phyloP scores from a whole-genome alignment of 2,113 vertebrate genomes.

The Halcyon malimbica region DNA sequence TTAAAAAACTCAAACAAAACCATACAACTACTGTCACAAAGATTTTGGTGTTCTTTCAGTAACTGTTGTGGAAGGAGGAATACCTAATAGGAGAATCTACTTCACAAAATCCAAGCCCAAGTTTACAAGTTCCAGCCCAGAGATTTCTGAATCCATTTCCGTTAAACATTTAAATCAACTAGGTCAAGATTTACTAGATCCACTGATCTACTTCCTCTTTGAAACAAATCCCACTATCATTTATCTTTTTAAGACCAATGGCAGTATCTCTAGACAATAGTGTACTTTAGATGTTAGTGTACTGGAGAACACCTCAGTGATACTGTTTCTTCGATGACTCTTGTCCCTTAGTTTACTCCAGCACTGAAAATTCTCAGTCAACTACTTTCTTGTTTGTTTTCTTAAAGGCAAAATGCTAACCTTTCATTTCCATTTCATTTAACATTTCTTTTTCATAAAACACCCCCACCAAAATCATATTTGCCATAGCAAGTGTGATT shows the following conservation, averaged over 20 bases:
- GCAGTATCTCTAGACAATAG: not conserved
- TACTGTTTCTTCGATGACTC: not conserved
- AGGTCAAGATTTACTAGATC: not conserved
- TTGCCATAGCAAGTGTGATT: not conserved
- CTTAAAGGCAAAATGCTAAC: not conserved
- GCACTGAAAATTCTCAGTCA: not conserved
- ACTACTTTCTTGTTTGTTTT: not conserved
- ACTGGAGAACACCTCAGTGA: not conserved
- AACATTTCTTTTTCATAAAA: not conserved
- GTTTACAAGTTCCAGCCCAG: not conserved
- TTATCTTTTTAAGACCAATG: not conserved
- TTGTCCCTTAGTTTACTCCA: not conserved
- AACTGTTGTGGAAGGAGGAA: not conserved
- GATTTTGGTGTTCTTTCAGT: not conserved
- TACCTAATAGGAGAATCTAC: not conserved
- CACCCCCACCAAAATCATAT: not conserved
- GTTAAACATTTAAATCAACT: not conserved
- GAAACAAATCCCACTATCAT: not conserved
- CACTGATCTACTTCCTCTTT: not conserved
- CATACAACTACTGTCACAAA: not conserved
- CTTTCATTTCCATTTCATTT: not conserved
- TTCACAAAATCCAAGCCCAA: not conserved
- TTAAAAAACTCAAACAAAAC: fast-evolving
- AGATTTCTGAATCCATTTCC: not conserved
- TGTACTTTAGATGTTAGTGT: no score